These are phyloP conservation scores for Chloebia gouldiae DNA, from an alignment of 2,113 vertebrate genomes.

Conservation along the genomic window DNA sequence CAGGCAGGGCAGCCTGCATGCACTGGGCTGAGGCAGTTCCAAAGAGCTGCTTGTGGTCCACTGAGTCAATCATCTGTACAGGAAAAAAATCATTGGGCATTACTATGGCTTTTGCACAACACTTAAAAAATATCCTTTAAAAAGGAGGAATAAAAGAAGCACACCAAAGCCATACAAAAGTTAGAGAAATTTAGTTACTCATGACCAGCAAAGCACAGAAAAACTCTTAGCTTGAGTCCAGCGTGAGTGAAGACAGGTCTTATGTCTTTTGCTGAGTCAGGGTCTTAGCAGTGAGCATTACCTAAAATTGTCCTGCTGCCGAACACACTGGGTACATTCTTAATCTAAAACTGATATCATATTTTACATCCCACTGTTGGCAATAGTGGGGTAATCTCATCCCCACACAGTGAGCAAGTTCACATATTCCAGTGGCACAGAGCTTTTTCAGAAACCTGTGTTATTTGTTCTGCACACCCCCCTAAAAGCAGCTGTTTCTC, in stretches of 20 bases:
- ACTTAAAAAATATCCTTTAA: conserved; percentile 7
- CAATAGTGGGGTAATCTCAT: neutral
- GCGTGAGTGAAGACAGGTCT: neutral
- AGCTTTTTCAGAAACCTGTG: neutral
- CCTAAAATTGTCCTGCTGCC: neutral
- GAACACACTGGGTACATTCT: neutral
- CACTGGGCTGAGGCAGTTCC: conserved; percentile 36
- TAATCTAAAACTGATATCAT: neutral
- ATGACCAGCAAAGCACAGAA: neutral
- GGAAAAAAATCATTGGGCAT: conserved; percentile 42
- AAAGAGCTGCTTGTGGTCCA: conserved; percentile 37
- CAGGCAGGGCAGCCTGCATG: neutral
- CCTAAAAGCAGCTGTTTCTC: neutral
- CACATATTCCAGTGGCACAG: neutral
- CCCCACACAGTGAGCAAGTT: accelerated
- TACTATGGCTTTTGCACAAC: neutral
- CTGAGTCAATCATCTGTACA: conserved; percentile 18
- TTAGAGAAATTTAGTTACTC: neutral
- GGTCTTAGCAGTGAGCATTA: neutral
- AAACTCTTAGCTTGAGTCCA: neutral
- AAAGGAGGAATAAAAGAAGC: conserved; percentile 22
- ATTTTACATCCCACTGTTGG: neutral
- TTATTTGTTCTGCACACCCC: neutral
- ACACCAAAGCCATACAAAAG: neutral
- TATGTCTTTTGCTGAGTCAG: neutral